Evolutionary conservation across 2,797 vertebrate species (phyloP), one percentile per base, ranked within the genome.

Genomic region (Tapirus indicus): DNA sequence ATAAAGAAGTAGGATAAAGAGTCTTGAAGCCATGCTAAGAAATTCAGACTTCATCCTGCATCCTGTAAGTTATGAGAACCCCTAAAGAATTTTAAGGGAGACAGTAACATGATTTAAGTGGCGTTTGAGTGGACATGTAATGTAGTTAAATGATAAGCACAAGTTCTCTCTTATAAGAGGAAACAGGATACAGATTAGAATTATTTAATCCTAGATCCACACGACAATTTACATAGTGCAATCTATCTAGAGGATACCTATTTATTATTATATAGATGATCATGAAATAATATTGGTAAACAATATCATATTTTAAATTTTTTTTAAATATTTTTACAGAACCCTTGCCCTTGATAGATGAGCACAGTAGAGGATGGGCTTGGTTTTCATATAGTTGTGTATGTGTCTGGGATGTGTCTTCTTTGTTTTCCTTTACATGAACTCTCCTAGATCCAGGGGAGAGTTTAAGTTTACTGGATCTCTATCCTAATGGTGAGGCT

Each of bases 391-490:
- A 0, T 9, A 32, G 0, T 0, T 6, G 41, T 0, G 0, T 4
- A 88, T 72, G n/a, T 72, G 20, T 74, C 23, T 72, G 38, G 1
- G 25, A n/a, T 47, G 5, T 27, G 5, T 52, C 29, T 86, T 49
- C 49, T 89, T 21, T 27, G 5, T 68, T 80, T 88, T 87, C n/a
- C 93, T 83, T 78, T 32, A 14, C 2, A 7, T 54, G 16, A 0
- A 0, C 27, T 68, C 60, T 74, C 74, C 66, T 41, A 83, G 88
- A 96, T 90, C 32, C 29, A 94, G 68, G 0, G 25, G 89, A 97
- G 80, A 94, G 95, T 97, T 98, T 97, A 97, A 91, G 25, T 89
- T 96, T 91, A 85, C 88, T 96, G 88, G 74, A 80, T 94, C 90
- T 97, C 96, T 83, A 29, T 94, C 89, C 91, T 97, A 93, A 98